Conservation (phyloP, 2,888 invertebrate species). For the Pachycephus smyrnensis region DNA sequence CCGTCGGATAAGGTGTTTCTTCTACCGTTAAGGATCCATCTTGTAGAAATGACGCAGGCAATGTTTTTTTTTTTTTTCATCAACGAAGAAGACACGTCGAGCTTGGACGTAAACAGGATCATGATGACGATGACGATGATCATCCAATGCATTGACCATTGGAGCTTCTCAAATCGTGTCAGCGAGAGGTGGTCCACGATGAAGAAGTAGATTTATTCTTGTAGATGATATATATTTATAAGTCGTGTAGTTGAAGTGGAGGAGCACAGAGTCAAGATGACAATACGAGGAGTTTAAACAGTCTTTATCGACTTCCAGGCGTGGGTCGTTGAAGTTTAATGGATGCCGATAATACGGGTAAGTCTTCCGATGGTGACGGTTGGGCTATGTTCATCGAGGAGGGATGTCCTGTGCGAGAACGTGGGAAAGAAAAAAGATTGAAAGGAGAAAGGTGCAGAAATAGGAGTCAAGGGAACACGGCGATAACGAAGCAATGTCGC, state of each 20-base stretch:
- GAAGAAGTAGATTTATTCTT: neutral
- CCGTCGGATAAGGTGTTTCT: neutral
- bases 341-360: neutral
- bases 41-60: neutral
- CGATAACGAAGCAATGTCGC: conserved; percentile 1
- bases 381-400: neutral
- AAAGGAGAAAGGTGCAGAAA: neutral
- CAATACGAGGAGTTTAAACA: no score
- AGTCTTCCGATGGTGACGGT: neutral
- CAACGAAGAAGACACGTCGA: neutral
- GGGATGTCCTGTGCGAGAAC: neutral
- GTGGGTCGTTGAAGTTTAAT: neutral
- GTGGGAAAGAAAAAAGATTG: neutral
- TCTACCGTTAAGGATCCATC: neutral
- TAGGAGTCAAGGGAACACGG: neutral
- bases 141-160: neutral
- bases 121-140: neutral
- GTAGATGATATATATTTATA: neutral
- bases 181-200: neutral
- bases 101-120: neutral
- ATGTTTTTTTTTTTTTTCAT: neutral
- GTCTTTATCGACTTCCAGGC: no score
- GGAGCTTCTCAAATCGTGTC: neutral
- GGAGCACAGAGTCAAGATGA: no score
- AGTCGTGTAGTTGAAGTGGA: neutral